These are phyloP conservation scores for Uria aalge DNA, from an alignment of 2,113 vertebrate genomes.

Conservation along the genomic window DNA sequence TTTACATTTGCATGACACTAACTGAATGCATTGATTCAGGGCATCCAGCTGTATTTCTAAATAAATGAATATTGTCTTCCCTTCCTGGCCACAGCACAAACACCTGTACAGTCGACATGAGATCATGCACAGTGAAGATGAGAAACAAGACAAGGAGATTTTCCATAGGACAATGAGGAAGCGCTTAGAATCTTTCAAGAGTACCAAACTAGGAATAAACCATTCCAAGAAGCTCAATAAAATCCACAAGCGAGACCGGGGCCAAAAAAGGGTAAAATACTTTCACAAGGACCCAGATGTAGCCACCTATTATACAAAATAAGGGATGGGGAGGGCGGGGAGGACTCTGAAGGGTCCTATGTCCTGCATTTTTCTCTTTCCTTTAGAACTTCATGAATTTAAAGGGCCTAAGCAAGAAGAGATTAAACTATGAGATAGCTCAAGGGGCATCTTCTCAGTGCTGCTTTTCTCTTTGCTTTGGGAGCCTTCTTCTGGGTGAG, in stretches of 20 bases:
- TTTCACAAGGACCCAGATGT: neutral
- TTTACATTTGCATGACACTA: neutral
- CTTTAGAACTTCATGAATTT: neutral
- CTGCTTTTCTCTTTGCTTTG: neutral
- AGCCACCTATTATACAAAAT: neutral
- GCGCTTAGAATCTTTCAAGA: constrained; percentile 94
- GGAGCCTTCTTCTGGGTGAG: neutral
- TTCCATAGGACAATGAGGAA: constrained; percentile 97
- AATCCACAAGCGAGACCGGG: constrained; percentile 83
- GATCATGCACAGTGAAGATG: constrained; percentile 81
- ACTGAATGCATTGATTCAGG: neutral
- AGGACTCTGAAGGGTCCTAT: neutral
- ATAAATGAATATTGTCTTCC: constrained; percentile 12
- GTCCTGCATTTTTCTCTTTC: neutral
- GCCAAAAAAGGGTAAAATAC: constrained; percentile 79
- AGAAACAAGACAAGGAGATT: constrained; percentile 91
- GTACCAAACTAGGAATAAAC: constrained; percentile 86
- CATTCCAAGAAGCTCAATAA: constrained; percentile 85
- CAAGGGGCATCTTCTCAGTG: neutral
- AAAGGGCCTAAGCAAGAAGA: neutral
- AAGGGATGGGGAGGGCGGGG: neutral
- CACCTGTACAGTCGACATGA: constrained; percentile 91
- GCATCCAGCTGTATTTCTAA: neutral
- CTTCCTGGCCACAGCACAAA: constrained; percentile 77
- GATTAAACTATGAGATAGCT: neutral